Percentiles rank a stretch among this genome's conserved stretches.
Evolutionary conservation across 2,797 vertebrate species (phyloP).

Genomic region (Chelon labrosus): DNA sequence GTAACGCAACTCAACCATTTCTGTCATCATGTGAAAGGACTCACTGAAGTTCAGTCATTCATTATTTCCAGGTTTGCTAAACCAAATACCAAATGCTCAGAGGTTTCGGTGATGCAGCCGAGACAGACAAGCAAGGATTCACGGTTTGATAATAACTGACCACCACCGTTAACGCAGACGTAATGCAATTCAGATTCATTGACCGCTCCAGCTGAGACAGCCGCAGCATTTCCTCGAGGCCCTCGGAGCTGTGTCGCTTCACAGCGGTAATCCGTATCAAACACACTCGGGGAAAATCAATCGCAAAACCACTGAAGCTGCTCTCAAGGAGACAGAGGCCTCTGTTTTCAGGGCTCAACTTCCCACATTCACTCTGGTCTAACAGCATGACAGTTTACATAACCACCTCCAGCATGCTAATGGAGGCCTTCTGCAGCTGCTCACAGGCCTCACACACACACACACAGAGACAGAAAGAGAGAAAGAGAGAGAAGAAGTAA

Average conservation of each 20-base stretch:
- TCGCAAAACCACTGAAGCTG: conserved; percentile 49
- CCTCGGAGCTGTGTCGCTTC: conserved; percentile 36
- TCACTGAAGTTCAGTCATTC: neutral
- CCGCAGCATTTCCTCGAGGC: conserved; percentile 40
- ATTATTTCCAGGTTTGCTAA: neutral
- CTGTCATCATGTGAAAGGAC: neutral
- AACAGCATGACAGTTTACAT: conserved; percentile 79
- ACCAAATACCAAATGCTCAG: neutral
- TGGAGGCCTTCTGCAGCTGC: conserved; percentile 77
- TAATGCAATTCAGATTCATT: conserved; percentile 54
- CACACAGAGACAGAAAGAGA: conserved; percentile 28
- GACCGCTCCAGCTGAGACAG: conserved; percentile 34
- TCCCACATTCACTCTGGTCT: conserved; percentile 70
- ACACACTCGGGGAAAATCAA: conserved; percentile 49
- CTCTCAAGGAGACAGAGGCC: conserved; percentile 66
- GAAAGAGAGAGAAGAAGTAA: neutral
- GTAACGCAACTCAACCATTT: neutral
- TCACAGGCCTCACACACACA: conserved; percentile 48
- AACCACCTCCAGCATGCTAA: conserved; percentile 82
- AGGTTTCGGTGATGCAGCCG: conserved; percentile 1
- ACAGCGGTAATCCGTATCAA: conserved; percentile 48
- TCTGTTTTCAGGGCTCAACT: conserved; percentile 65
- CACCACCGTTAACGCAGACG: conserved; percentile 22
- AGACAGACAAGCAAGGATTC: conserved; percentile 11
- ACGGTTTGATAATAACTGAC: conserved; percentile 33